Evolutionary conservation across 2,797 vertebrate genomes (phyloP).

Genomic region (Naso thynnoides): DNA sequence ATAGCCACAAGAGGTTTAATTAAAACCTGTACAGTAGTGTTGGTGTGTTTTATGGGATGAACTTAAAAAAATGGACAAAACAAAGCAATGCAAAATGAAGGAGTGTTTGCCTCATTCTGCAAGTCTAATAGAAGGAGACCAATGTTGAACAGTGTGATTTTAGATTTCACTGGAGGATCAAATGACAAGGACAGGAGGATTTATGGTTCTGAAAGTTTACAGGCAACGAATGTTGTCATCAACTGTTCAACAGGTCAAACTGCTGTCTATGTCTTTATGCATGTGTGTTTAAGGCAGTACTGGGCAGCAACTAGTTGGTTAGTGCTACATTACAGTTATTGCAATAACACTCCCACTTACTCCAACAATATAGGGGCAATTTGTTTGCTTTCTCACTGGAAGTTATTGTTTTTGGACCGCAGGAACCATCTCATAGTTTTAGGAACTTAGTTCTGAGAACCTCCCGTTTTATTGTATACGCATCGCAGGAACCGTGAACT

Average conservation of each 20-base stretch:
- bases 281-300: not conserved
- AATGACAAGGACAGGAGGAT: conserved; percentile 41
- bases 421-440: too few relatives aligned
- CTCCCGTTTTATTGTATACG: too few relatives aligned
- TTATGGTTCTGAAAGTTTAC: conserved; percentile 40
- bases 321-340: not conserved
- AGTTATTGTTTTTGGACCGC: too few relatives aligned
- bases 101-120: not conserved
- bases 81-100: not conserved
- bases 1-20: conserved; percentile 58
- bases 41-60: conserved; percentile 20
- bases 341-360: not conserved
- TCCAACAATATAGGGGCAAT: too few relatives aligned
- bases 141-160: conserved; percentile 17
- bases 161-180: not conserved
- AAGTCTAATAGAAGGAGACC: not conserved
- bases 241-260: conserved; percentile 34
- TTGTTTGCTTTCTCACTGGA: too few relatives aligned
- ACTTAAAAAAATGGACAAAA: conserved; percentile 13
- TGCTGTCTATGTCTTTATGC: conserved; percentile 5
- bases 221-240: conserved; percentile 34
- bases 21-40: conserved; percentile 51
- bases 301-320: not conserved
- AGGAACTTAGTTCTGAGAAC: too few relatives aligned
- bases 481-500: too few relatives aligned